Conservation (phyloP, 2,797 vertebrate species). For the Euphonia xanthogaster region DNA sequence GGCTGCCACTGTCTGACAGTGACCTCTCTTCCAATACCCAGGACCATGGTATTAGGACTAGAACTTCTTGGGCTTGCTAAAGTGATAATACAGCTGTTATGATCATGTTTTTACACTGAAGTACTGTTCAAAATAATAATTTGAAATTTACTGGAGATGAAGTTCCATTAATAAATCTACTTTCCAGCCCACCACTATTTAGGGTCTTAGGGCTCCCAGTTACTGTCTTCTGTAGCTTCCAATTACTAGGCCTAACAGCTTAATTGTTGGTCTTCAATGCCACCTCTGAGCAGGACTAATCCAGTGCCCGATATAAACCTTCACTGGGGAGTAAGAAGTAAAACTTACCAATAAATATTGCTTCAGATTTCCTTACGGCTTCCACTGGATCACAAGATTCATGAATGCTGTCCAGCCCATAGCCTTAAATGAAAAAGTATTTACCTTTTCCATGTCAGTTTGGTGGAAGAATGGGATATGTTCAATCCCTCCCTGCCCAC, state of each 20-base stretch:
- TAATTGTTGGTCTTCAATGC: background rate
- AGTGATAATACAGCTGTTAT: background rate
- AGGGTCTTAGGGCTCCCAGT: background rate
- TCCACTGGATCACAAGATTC: conserved; percentile 81
- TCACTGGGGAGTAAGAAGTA: background rate
- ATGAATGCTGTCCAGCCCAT: conserved; percentile 85
- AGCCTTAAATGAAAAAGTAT: conserved; percentile 73
- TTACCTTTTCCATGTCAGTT: background rate
- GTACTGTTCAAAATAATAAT: background rate
- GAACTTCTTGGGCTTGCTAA: background rate
- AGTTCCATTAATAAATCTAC: background rate
- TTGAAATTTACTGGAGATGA: background rate
- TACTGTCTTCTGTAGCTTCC: background rate
- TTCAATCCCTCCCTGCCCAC: background rate
- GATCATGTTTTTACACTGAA: background rate
- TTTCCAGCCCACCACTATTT: background rate
- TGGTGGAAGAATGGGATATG: background rate
- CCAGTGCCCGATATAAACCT: background rate
- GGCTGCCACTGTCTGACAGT: background rate
- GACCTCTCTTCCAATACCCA: background rate
- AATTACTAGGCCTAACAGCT: background rate
- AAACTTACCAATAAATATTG: conserved; percentile 85
- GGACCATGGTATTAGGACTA: background rate
- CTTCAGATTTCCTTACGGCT: conserved; percentile 82
- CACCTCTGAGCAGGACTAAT: background rate